Evolutionary conservation across 2,113 vertebrate genomes (phyloP), one percentile per base, ranked within the genome.

Genomic region (Trichechus manatus): DNA sequence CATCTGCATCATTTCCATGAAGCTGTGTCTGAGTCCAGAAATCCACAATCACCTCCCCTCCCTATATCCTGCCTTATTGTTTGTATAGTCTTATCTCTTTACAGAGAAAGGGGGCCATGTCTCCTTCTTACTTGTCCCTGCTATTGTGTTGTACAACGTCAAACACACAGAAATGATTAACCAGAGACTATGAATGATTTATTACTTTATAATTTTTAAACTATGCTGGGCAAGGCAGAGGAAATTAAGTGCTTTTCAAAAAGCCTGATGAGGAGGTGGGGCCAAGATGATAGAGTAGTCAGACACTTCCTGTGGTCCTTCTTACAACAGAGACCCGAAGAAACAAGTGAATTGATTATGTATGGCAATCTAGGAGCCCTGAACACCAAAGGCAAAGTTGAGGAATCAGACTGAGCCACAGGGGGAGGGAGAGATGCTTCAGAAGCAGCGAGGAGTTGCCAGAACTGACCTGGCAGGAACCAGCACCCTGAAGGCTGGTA

Each of bases 121-220:
- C 17, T 25, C 33, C 59, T 6, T 83, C 33, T 77, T 79, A 22
- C 9, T 10, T 23, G 1, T 29, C 14, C 6, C 23, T 85, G 11
- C 59, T 7, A 44, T 50, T 0, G 14, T n/a, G 20, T 64, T 39
- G 17, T 33, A 31, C 20, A 59, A 47, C 9, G 20, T 14, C 77
- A 88, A 53, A 25, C 9, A 29, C 44, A 33, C 2, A 44, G 79
- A 29, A 64, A 79, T 36, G 13, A 78, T 70, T 77, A 82, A 25
- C 39, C 81, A 36, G 39, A 17, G 74, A 11, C 39, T 44, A 47
- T 14, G 8, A 74, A 72, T 81, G 9, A 88, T 39, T 61, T 61
- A 29, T 82, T n/a, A 72, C 77, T 96, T 80, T 8, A 72, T 68
- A 53, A 22, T 92, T 72, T 61, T 96, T 88, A 33, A 79, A 89